These are phyloP conservation scores for Macrosteles quadrilineatus DNA, from an alignment of 1,140 invertebrate genomes.

Conservation along the genomic window DNA sequence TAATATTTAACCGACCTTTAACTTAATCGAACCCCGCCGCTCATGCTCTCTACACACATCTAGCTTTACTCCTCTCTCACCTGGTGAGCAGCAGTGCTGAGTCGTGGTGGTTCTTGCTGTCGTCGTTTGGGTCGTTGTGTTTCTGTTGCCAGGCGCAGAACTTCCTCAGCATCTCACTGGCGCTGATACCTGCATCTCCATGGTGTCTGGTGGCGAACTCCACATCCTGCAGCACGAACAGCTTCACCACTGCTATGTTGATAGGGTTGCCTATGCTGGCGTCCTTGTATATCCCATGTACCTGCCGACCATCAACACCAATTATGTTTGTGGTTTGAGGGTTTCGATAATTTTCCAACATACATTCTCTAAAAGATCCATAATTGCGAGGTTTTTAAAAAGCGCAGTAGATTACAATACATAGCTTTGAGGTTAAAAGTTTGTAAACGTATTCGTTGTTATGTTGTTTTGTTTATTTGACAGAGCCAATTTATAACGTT, in stretches of 20 bases:
- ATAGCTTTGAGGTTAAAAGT: too few relatives aligned
- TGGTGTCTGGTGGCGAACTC: conserved; percentile 46
- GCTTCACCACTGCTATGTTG: conserved; percentile 71
- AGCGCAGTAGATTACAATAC: too few relatives aligned
- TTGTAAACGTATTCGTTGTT: too few relatives aligned
- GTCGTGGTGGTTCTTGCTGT: conserved; percentile 63
- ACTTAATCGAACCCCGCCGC: too few relatives aligned
- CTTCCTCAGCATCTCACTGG: conserved; percentile 64
- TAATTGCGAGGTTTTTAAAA: too few relatives aligned
- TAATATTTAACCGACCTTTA: too few relatives aligned
- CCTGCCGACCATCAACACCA: conserved; percentile 55
- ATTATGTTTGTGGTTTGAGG: too few relatives aligned
- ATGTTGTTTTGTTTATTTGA: too few relatives aligned
- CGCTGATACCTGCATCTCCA: conserved; percentile 52
- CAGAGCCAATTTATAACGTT: too few relatives aligned
- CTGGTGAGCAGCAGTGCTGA: conserved; percentile 73
- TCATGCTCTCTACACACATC: too few relatives aligned
- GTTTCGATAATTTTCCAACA: too few relatives aligned
- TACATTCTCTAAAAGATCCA: too few relatives aligned
- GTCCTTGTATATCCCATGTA: conserved; percentile 76
- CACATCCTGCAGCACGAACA: conserved; percentile 60
- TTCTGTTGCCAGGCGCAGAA: conserved; percentile 73
- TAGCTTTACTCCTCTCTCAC: conserved; percentile 50
- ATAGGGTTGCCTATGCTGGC: conserved; percentile 80
- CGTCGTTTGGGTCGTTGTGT: conserved; percentile 56